These are phyloP conservation scores for Peromyscus leucopus DNA, from an alignment of 2,113 vertebrate species.

Conservation along the genomic window DNA sequence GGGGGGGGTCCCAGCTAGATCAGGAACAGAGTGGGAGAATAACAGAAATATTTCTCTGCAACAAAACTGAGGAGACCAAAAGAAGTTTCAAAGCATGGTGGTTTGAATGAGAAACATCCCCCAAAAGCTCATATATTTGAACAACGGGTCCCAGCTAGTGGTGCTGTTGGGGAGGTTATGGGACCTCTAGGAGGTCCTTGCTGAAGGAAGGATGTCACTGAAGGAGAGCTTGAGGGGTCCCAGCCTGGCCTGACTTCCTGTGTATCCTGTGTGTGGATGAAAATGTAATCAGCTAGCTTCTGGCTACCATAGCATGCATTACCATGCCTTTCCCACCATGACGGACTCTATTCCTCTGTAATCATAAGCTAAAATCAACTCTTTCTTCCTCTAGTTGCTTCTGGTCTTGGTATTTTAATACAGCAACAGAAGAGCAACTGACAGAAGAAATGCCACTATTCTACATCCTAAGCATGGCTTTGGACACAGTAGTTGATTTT, in stretches of 20 bases:
- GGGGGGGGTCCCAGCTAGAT: no score
- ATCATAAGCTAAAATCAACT: not conserved
- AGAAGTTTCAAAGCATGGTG: not conserved
- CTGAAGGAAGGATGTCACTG: not conserved
- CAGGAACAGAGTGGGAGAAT: not conserved
- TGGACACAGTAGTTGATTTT: not conserved
- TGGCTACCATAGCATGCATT: not conserved
- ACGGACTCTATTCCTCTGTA: not conserved
- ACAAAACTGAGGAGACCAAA: conserved; percentile 16
- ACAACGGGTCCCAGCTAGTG: not conserved
- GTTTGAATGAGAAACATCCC: not conserved
- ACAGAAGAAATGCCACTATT: not conserved
- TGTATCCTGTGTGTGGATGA: not conserved
- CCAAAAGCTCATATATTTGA: not conserved
- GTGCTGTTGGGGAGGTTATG: not conserved
- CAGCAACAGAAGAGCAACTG: not conserved
- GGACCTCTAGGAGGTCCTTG: not conserved
- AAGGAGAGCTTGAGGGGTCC: not conserved
- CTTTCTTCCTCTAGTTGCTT: not conserved
- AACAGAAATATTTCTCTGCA: conserved; percentile 30
- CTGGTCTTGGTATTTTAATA: not conserved
- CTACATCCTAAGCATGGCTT: not conserved
- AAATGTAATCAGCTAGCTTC: not conserved
- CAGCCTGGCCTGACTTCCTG: not conserved
- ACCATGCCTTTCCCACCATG: not conserved